Evolutionary conservation across 2,113 vertebrate genomes (phyloP).

Genomic region (Antennarius striatus): DNA sequence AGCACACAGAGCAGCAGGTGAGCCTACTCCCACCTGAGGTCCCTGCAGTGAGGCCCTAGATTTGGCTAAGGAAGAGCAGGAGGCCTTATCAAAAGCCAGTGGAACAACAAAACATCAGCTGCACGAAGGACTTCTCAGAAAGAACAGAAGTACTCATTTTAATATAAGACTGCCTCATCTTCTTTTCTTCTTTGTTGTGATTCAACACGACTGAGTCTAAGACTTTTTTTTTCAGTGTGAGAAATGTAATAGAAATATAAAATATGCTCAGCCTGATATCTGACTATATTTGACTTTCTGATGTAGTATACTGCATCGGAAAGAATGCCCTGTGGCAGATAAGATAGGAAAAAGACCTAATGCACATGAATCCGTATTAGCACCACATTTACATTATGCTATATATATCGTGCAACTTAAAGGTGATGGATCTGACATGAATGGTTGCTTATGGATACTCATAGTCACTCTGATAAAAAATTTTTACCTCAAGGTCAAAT

Average conservation of each 20-base stretch:
- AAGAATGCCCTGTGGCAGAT: conserved; percentile 40
- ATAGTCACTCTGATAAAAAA: conserved; percentile 38
- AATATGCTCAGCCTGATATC: conserved; percentile 42
- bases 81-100: conserved; percentile 70
- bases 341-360: conserved; percentile 44
- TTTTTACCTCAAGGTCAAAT: conserved; percentile 28
- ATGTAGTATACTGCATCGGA: neutral
- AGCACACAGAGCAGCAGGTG: conserved; percentile 60
- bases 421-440: conserved; percentile 66
- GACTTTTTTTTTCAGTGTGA: conserved; percentile 3
- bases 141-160: conserved; percentile 52
- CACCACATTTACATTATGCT: conserved; percentile 38
- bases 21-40: conserved; percentile 61
- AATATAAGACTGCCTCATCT: conserved; percentile 56
- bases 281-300: conserved; percentile 35
- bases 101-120: conserved; percentile 65
- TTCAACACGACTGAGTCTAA: conserved; percentile 41
- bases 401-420: conserved; percentile 61
- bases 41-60: conserved; percentile 55
- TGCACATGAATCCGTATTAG: conserved; percentile 53
- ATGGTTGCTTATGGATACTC: conserved; percentile 50
- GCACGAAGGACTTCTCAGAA: conserved; percentile 63
- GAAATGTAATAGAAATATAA: conserved; percentile 31
- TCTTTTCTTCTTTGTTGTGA: conserved; percentile 60
- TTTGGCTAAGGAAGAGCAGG: conserved; percentile 64